These are phyloP conservation scores for Spodoptera littoralis DNA, from an alignment of 2,888 invertebrate species.

Conservation along the genomic window DNA sequence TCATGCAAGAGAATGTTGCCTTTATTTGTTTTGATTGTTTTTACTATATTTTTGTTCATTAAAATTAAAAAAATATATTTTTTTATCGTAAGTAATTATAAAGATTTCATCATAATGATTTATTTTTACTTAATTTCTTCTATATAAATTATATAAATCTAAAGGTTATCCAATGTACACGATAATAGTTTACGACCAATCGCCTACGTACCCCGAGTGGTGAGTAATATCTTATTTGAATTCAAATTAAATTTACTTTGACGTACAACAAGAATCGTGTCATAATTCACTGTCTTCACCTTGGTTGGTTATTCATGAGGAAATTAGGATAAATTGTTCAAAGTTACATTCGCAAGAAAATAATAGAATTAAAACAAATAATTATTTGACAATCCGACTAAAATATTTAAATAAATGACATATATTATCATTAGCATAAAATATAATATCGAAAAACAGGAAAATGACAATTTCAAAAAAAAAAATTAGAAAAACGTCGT, in stretches of 20 bases:
- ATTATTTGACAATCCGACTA: neutral
- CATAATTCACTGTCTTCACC: constrained; percentile 35
- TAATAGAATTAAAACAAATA: constrained; percentile 1
- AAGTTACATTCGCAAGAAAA: constrained; percentile 4
- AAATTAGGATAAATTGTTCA: constrained; percentile 10
- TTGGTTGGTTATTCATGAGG: constrained; percentile 24
- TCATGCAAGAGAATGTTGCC: constrained; percentile 69
- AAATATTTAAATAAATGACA: no score
- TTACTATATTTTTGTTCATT: constrained; percentile 15
- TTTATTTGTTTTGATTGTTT: constrained; percentile 58
- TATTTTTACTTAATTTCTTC: neutral
- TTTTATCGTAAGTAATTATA: no score
- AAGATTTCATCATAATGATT: neutral
- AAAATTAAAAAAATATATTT: neutral
- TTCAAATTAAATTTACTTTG: constrained; percentile 40
- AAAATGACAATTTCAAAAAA: neutral
- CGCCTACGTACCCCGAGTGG: constrained; percentile 24
- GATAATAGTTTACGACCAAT: constrained; percentile 26
- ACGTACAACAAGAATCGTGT: constrained; percentile 46
- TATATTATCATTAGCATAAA: no score
- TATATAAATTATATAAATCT: neutral
- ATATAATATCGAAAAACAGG: neutral
- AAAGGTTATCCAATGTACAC: constrained; percentile 5
- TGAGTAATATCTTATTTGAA: constrained; percentile 42
- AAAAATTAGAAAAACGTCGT: constrained; percentile 30